Base-by-base conservation (phyloP, 2,797 vertebrate genomes). In the Cynopterus sphinx region DNA sequence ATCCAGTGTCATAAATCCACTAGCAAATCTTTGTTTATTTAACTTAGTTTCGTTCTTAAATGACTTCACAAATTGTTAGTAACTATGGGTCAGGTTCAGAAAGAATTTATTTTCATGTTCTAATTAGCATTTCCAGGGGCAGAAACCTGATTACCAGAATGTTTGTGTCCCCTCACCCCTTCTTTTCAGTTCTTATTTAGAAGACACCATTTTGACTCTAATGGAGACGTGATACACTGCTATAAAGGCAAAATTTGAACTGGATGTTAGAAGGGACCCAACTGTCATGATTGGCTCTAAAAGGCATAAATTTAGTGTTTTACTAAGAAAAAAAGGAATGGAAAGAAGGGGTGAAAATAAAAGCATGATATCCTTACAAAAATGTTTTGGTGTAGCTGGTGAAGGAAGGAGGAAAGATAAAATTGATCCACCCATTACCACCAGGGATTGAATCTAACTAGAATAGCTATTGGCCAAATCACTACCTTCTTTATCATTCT, bases 41-140 rank as follows among this genome's bases (percentile, higher is more conserved):
- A 90, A 55, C 36, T 71, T 41, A 61, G 6, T 61, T 97, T 53
- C 10, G 94, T 85, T 95, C 74, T 86, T 74, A 73, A 84, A 51
- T 81, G 26, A 92, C 68, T 85, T 95, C 31, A 91, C 28, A 74
- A 79, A 91, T 79, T 63, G 21, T 84, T 94, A 65, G 10, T 43
- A 91, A 81, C n/a, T 43, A 36, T 96, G 59, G 51, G 43, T 78
- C 49, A 65, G 41, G 9, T 95, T 82, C 59, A 79, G 51, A 87
- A 77, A 92, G 24, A 36, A 28, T 36, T 70, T 88, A 57, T 91
- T 88, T 77, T 92, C 24, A 85, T 39, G 4, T 15, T 53, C 78
- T 73, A 33, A 43, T 85, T 10, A 31, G 55, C 57, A 46, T 74
- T 61, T 51, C 51, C 36, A 63, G 2, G 57, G 43, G 43, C 71